Base-by-base conservation (phyloP, 1,140 invertebrate genomes). In the Potamilus streckersoni region DNA sequence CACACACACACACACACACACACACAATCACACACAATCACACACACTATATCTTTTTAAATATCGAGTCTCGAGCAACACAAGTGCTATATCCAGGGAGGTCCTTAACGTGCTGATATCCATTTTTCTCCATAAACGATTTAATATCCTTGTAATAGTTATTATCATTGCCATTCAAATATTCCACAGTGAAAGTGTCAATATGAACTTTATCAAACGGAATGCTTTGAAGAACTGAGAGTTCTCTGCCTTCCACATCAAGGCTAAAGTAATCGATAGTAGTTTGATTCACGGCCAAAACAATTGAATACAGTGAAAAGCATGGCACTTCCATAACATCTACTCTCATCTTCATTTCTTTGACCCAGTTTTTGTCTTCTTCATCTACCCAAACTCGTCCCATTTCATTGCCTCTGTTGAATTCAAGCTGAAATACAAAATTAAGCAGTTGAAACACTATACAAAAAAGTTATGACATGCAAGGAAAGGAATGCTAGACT, bases 151-250 rank as follows among this genome's bases (percentile, higher is more conserved):
- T 38, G 38, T 38, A 38, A 38, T 38, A 38, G 38, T 38, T 38
- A 38, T 38, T 38, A 38, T 38, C 38, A 38, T 38, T 38, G 8
- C 38, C 38, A 38, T 38, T 38, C 38, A 38, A 38, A 38, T 38
- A 38, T 38, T 38, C 38, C 6, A 38, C 3, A 38, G 38, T 38
- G 38, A 38, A 38, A 38, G 38, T 38, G 38, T 38, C 38, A 38
- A 38, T 73, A 55, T 76, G 23, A 2, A 76, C 12, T n/a, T 71
- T 70, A 64, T 92, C 86, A 75, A 91, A 92, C 15, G 91, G 91
- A 68, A 92, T 49, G 38, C 6, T 79, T 56, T 79, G 31, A 0
- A 82, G 62, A 6, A 82, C 71, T 2, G 64, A 68, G 23, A 84
- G 76, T 71, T 88, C 87, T 13, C 76, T 79, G 0, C 86, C 87